phyloP scores from a whole-genome alignment of 2,113 vertebrate genomes.

The Paramisgurnus dabryanus region DNA sequence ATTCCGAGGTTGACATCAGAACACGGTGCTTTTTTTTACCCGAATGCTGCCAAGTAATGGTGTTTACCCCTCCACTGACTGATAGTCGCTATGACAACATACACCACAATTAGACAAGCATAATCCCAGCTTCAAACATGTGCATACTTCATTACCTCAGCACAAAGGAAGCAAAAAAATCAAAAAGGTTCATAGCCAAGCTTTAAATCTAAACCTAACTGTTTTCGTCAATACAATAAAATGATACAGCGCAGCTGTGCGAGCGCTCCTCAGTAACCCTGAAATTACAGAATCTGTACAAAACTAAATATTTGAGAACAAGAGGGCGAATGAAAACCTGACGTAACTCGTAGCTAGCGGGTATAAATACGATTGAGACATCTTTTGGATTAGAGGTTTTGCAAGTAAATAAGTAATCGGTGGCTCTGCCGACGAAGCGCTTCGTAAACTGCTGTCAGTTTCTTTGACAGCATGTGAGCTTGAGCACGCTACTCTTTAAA shows the following conservation, averaged over 20 bases:
- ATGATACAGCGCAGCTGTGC: slow-evolving; percentile 71
- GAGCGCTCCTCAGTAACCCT: slow-evolving; percentile 72
- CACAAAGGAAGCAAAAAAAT: slow-evolving; percentile 79
- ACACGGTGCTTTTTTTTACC: slow-evolving; percentile 89
- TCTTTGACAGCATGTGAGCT: slow-evolving; percentile 34
- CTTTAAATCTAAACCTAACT: slow-evolving; percentile 72
- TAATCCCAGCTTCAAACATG: slow-evolving; percentile 90
- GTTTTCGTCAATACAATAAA: slow-evolving; percentile 71
- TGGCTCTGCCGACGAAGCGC: slow-evolving; percentile 46
- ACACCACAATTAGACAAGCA: slow-evolving; percentile 94
- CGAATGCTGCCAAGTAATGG: slow-evolving; percentile 88
- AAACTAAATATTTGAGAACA: slow-evolving; percentile 38
- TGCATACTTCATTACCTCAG: slow-evolving; percentile 89
- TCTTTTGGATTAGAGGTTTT: slow-evolving; percentile 36
- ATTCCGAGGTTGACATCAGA: slow-evolving; percentile 91
- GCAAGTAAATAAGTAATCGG: slow-evolving; percentile 56
- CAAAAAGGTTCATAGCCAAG: slow-evolving; percentile 68
- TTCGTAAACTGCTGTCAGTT: slow-evolving; percentile 55
- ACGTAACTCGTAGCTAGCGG: not conserved
- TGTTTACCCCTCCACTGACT: slow-evolving; percentile 87
- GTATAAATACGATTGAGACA: slow-evolving; percentile 15
- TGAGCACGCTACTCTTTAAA: slow-evolving; percentile 35
- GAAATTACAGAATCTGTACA: slow-evolving; percentile 31
- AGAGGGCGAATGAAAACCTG: not conserved
- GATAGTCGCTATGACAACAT: slow-evolving; percentile 95